Base-by-base conservation (phyloP, 2,113 vertebrate genomes). In the Notechis scutatus region DNA sequence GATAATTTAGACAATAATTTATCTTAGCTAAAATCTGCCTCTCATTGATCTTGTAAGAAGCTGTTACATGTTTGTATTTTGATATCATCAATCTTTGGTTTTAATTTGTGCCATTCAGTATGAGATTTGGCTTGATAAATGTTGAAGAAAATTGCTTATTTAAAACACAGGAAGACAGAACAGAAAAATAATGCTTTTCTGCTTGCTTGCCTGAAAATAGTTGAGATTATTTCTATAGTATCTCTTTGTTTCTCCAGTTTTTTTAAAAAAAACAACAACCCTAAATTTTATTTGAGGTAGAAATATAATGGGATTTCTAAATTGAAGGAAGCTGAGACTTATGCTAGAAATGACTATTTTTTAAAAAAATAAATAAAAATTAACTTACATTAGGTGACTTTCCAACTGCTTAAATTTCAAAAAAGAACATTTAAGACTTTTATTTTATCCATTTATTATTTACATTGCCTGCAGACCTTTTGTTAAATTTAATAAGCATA, bases 131-230 rank as follows among this genome's bases (percentile, higher is more conserved):
- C 85, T 95, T 95, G 96, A 94, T 88, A 95, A 95, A 92, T 97
- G 95, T 96, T 96, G 95, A 94, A 96, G 95, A 95, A 97, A 96
- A 96, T 96, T 95, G 93, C 94, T 94, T 94, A 93, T 81, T 89
- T 93, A 42, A 92, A 95, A 86, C 87, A 96, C 91, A 88, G 11
- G 23, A 92, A 50, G 18, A n/a, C 12, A 69, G 64, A 88, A 93
- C 96, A 96, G 96, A 94, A 95, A 94, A 93, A 88, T 85, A 61
- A 56, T 85, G 42, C 93, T 23, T 94, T 74, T 95, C 87, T 94
- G 61, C 91, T 95, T 55, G n/a, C 88, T 88, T 90, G 94, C 93
- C 94, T 95, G 64, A 96, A 96, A 95, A 92, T 91, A 92, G 69
- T 92, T 95, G 91, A 90, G 34, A 21, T 92, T 42, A 90, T 50